These are phyloP conservation scores for Drosophila sechellia DNA, from an alignment of 1,140 invertebrate genomes.

Conservation along the genomic window DNA sequence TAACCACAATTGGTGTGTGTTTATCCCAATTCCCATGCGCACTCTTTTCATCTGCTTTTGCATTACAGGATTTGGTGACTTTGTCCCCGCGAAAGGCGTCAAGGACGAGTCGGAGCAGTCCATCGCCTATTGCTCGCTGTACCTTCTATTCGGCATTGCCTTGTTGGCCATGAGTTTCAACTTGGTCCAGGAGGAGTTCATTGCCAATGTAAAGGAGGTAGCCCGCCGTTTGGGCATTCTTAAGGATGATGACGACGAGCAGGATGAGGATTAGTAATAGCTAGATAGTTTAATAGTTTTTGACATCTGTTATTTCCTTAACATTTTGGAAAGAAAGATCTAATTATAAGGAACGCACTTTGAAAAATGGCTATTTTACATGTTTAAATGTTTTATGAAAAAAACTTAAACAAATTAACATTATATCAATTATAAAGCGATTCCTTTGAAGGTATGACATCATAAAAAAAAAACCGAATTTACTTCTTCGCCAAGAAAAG, in stretches of 20 bases:
- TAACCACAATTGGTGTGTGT: conserved; percentile 93
- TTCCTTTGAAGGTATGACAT: no score
- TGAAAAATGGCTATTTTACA: background rate
- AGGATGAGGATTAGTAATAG: conserved; percentile 57
- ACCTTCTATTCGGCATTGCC: conserved; percentile 97
- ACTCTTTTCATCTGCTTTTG: background rate
- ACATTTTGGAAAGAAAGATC: background rate
- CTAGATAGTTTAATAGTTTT: conserved; percentile 14
- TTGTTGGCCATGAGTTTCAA: conserved; percentile 99
- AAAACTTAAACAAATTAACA: background rate
- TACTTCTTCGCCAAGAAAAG: no score
- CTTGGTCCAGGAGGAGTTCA: conserved; percentile 96
- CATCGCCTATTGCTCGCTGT: conserved; percentile 96
- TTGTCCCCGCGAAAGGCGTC: conserved; percentile 93
- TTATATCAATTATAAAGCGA: background rate
- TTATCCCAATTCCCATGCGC: rapidly evolving
- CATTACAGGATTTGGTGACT: conserved; percentile 92
- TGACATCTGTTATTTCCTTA: background rate
- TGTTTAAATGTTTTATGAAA: background rate
- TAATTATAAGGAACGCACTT: background rate
- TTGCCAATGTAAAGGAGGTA: conserved; percentile 93
- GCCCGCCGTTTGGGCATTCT: conserved; percentile 93
- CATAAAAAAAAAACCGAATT: no score
- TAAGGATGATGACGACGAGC: conserved; percentile 89
- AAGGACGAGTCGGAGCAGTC: conserved; percentile 89